phyloP scores from a whole-genome alignment of 2,113 vertebrate genomes.

The Sorex fumeus region DNA sequence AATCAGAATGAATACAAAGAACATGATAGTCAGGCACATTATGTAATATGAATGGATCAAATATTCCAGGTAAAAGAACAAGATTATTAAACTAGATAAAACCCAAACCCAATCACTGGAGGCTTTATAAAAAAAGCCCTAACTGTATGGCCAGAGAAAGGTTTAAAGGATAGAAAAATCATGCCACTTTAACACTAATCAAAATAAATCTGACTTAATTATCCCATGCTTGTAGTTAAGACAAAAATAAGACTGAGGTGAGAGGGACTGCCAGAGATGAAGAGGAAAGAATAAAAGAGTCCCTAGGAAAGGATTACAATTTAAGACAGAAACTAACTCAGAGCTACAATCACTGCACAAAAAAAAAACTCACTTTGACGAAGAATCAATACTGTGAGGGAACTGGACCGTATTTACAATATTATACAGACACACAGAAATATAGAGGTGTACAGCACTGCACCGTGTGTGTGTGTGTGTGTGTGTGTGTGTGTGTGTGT shows the following conservation, averaged over 20 bases:
- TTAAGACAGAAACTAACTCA: constrained; percentile 17
- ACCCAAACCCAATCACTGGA: neutral
- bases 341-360: no score
- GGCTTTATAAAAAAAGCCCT: constrained; percentile 12
- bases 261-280: neutral
- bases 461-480: neutral
- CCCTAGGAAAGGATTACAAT: neutral
- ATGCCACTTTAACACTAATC: neutral
- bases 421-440: no score
- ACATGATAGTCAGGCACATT: neutral
- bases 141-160: neutral
- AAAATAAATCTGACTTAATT: constrained; percentile 49
- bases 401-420: no score
- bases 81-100: constrained; percentile 40
- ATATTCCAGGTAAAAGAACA: constrained; percentile 15
- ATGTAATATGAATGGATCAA: constrained; percentile 29
- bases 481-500: no score
- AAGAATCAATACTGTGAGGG: no score
- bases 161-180: constrained; percentile 34
- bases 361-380: no score
- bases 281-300: constrained; percentile 20
- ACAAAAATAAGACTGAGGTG: constrained; percentile 20
- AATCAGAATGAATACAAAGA: constrained; percentile 31
- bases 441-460: no score
- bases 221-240: neutral